Evolutionary conservation across 2,797 vertebrate genomes (phyloP).

Genomic region (Heterohyrax brucei): DNA sequence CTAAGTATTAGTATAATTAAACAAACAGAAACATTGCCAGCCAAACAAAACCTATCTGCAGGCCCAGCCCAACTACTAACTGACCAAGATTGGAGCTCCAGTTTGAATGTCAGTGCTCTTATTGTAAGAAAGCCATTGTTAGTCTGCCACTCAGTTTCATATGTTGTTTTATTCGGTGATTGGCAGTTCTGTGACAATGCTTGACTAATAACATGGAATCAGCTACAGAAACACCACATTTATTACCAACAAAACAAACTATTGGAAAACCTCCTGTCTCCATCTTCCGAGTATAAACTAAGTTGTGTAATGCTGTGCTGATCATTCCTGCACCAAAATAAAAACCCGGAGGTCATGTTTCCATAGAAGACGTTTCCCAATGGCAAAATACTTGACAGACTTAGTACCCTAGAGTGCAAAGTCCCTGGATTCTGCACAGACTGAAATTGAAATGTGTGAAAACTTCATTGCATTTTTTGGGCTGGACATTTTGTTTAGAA

Average conservation of each 20-base stretch:
- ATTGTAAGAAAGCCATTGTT: not conserved
- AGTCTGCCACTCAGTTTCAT: not conserved
- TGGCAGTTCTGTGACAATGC: not conserved
- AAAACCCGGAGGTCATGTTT: not conserved
- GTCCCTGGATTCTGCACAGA: not conserved
- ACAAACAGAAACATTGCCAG: not conserved
- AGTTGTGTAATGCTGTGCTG: not conserved
- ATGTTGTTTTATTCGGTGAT: not conserved
- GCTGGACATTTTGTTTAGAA: conserved; percentile 39
- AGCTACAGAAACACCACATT: not conserved
- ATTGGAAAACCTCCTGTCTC: not conserved
- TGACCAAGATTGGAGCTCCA: not conserved
- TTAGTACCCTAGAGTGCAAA: not conserved
- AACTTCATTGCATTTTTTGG: not conserved
- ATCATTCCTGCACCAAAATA: not conserved
- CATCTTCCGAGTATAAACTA: not conserved
- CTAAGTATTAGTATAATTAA: not conserved
- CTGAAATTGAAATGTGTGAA: not conserved
- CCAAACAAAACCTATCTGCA: not conserved
- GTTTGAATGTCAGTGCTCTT: not conserved
- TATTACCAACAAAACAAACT: not conserved
- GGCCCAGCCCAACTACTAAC: not conserved
- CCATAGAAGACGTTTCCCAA: not conserved
- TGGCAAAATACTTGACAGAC: not conserved
- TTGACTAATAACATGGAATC: not conserved